Evolutionary conservation across 2,113 vertebrate species (phyloP), one percentile per base, ranked within the genome.

Genomic region (Plectropomus leopardus): DNA sequence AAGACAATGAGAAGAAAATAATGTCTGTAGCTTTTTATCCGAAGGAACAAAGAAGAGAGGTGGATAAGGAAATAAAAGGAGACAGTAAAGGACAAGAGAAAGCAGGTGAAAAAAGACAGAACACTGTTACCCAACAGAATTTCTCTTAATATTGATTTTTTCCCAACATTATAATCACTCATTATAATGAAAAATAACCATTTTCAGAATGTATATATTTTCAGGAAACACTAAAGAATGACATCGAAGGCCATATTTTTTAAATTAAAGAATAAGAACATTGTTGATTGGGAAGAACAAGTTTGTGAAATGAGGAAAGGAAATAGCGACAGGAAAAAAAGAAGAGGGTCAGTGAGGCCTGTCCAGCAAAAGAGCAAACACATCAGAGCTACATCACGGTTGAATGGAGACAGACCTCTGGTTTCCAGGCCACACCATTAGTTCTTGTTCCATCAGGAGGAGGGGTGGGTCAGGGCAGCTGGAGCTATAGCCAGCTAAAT

Each of bases 21-120:
- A 53, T 42, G 28, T 55, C 60, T 75, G 76, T 80, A 73, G 78
- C 84, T 66, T 84, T n/a, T 90, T 70, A 81, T 80, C 51, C 42
- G 23, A 45, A 24, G 16, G 17, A 57, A 74, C 8, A 36, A 60
- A 61, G 44, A 80, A 16, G 54, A 69, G 1, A 44, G 24, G 4
- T n/a, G 23, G 77, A 40, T 36, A 36, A 8, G 34, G 34, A 36
- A 36, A 16, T 14, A 24, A 71, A 1, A 34, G 3, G 3, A 36
- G 15, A 28, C 5, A 28, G 13, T 4, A 30, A 28, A 32, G 28
- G 26, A 21, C 1, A 30, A 47, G 8, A 7, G n/a, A 42, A 1
- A 44, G 1, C 8, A 8, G n/a, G n/a, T n/a, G n/a, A n/a, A n/a
- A 28, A 4, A 32, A 2, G n/a, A 3, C n/a, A 7, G n/a, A 1